Evolutionary conservation across 1,140 invertebrate species (phyloP).

Genomic region (Heliconius eleuchia): DNA sequence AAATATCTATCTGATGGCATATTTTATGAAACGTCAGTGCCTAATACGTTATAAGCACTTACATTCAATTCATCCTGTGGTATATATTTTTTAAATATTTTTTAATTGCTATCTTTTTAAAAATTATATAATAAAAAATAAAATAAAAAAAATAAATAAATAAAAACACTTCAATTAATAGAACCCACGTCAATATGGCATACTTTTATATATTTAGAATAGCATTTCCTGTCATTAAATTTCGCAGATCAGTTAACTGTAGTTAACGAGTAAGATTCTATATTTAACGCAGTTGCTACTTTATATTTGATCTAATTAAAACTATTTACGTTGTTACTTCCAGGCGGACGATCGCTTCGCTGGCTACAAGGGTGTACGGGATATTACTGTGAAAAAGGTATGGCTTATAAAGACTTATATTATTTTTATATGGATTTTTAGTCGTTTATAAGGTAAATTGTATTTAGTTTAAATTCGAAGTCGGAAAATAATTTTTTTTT

Average conservation of each 20-base stretch:
- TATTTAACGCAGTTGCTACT: constrained; percentile 1
- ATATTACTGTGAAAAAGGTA: constrained; percentile 91
- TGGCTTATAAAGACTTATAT: background rate
- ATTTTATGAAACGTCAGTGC: no score
- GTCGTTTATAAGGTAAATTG: background rate
- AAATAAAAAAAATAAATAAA: background rate
- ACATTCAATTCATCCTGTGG: no score
- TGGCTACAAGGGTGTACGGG: constrained; percentile 88
- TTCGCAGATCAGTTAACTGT: background rate
- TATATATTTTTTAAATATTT: no score
- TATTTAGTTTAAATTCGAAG: background rate
- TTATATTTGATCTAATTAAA: background rate
- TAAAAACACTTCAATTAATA: background rate
- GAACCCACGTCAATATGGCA: background rate
- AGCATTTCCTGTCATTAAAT: background rate
- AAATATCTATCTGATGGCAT: no score
- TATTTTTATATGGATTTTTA: background rate
- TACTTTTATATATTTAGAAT: background rate
- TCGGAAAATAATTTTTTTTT: no score
- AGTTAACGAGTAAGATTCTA: constrained; percentile 10
- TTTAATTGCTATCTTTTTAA: background rate
- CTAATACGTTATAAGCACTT: no score
- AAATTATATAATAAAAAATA: background rate
- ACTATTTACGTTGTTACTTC: constrained; percentile 42
- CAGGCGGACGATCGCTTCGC: constrained; percentile 87